Conservation (phyloP, 2,113 vertebrate genomes). For the Asarcornis scutulata region DNA sequence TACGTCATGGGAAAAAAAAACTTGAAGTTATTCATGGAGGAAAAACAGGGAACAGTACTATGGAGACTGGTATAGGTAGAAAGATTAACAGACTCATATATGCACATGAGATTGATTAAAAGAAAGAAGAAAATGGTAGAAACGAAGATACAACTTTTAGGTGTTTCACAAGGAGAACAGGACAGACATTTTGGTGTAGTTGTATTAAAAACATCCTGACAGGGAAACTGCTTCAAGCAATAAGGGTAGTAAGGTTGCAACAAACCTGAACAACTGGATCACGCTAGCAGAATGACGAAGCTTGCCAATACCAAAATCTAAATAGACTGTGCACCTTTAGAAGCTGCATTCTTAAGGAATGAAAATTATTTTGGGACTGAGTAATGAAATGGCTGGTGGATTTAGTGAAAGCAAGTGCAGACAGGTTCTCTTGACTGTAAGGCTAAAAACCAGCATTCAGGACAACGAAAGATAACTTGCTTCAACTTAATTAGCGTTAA, state of each 20-base stretch:
- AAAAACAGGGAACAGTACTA: background rate
- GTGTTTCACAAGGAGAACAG: background rate
- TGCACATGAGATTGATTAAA: background rate
- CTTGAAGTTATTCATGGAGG: background rate
- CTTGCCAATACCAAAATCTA: background rate
- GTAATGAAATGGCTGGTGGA: background rate
- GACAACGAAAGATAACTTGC: background rate
- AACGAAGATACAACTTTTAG: background rate
- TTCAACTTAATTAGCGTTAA: background rate
- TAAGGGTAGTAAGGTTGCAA: background rate
- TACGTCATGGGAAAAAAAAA: background rate
- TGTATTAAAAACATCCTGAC: background rate
- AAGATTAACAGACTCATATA: background rate
- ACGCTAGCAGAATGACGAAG: background rate
- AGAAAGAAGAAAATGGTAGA: background rate
- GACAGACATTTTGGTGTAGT: background rate
- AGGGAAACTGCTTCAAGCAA: background rate
- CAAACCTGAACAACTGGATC: background rate
- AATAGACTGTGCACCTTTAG: background rate
- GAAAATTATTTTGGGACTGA: background rate
- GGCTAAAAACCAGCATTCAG: background rate
- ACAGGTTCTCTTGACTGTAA: background rate
- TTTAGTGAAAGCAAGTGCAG: background rate
- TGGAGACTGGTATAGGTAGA: background rate
- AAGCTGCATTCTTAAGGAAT: background rate